Evolutionary conservation across 2,113 vertebrate genomes (phyloP).

Genomic region (Dipodomys stephensi): DNA sequence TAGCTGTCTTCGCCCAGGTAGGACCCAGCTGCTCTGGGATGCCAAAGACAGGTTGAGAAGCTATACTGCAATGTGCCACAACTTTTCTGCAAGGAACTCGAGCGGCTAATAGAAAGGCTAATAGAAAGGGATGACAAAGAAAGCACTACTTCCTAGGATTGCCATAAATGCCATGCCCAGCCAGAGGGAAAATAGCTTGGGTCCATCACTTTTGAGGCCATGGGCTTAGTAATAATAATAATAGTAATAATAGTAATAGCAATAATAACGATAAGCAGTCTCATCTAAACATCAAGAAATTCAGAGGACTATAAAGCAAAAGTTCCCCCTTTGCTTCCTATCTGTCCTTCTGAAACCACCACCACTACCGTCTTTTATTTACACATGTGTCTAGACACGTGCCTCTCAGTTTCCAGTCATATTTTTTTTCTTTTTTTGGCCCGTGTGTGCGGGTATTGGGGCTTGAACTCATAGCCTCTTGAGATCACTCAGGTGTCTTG

Average conservation of each 20-base stretch:
- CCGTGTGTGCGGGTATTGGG: no score
- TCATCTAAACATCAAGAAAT: not conserved
- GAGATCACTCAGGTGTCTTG: no score
- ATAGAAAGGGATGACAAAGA: not conserved
- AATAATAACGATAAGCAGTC: not conserved
- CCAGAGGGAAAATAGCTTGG: no score
- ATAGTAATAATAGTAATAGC: not conserved
- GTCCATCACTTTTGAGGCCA: not conserved
- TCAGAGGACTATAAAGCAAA: not conserved
- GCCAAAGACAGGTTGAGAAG: not conserved
- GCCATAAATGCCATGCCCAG: not conserved
- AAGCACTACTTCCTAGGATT: not conserved
- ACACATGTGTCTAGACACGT: not conserved
- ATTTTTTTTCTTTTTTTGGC: no score
- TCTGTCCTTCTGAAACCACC: not conserved
- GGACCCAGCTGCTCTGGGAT: not conserved
- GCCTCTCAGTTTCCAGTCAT: not conserved
- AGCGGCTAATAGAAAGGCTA: not conserved
- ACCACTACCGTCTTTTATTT: not conserved
- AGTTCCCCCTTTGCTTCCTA: not conserved
- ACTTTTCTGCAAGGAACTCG: not conserved
- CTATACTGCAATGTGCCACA: not conserved
- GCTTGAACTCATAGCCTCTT: no score
- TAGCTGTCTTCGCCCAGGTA: not conserved
- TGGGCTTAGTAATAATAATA: not conserved